Evolutionary conservation across 1,140 invertebrate species (phyloP), one percentile per base, ranked within the genome.

Genomic region (Oreohelix idahoensis): DNA sequence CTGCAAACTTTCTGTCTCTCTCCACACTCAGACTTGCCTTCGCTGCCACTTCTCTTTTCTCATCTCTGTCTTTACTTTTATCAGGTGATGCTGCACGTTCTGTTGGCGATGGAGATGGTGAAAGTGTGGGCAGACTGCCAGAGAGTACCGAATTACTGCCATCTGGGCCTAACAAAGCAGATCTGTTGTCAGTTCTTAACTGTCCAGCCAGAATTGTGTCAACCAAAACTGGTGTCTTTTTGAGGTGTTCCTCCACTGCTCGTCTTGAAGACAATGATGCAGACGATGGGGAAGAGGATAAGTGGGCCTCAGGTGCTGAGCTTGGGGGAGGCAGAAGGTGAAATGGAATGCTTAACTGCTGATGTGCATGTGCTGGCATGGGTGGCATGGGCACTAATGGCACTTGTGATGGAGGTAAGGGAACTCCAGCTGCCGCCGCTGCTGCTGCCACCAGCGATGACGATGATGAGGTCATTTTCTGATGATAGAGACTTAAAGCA

Each of bases 101-200:
- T 11, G 10, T 71, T 35, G 77, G 83, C 79, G 81, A 87, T 76
- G 35, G 87, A 85, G 83, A 90, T 84, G 45, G 89, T 90, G 86
- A 90, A 89, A 80, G 87, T 87, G 26, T 20, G 10, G n/a, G 66
- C 5, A 10, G n/a, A 29, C 66, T 69, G 66, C n/a, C 26, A 10
- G 66, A n/a, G 10, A 36, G 35, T 11, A n/a, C 8, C 8, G 66
- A 69, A n/a, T n/a, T n/a, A n/a, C n/a, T n/a, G 8, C 53, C 13
- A n/a, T 58, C 53, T n/a, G 8, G 53, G 29, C 29, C 63, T 66
- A 5, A 1, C 63, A 66, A n/a, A 42, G 71, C n/a, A 26, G 71
- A n/a, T n/a, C 71, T 26, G 36, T 1, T 1, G 23, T 73, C 17
- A 42, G 51, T 17, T 53, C 63, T 49, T 75, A 10, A 81, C 84